Percentiles rank a stretch among this genome's conserved stretches.
Conservation (phyloP, 2,797 vertebrate species). For the Morus bassanus region DNA sequence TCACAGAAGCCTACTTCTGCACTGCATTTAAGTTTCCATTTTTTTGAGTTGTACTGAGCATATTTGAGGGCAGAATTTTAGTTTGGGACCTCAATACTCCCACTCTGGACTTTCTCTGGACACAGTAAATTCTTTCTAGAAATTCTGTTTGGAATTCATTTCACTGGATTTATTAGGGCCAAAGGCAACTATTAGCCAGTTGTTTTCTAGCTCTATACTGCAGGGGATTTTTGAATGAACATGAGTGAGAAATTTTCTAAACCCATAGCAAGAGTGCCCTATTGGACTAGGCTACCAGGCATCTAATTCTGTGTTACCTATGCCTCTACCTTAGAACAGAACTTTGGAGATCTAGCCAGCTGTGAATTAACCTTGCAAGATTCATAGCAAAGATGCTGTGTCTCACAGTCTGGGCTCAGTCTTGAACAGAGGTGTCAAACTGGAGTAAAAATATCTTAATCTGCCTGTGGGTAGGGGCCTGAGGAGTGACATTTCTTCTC, state of each 20-base stretch:
- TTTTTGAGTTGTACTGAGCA: neutral
- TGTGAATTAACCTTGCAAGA: neutral
- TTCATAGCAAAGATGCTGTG: neutral
- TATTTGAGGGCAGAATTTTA: neutral
- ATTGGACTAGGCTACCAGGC: neutral
- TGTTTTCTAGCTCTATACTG: neutral
- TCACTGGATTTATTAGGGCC: neutral
- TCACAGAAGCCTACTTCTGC: neutral
- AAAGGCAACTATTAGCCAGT: neutral
- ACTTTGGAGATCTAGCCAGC: neutral
- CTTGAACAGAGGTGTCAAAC: neutral
- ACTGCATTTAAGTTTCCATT: neutral
- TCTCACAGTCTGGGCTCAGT: neutral
- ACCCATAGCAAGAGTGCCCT: neutral
- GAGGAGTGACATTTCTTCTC: neutral
- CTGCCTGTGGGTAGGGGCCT: neutral
- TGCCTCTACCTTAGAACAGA: neutral
- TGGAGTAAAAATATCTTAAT: neutral
- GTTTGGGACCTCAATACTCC: neutral
- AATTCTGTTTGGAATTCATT: neutral
- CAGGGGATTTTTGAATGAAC: neutral
- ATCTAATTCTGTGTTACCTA: neutral
- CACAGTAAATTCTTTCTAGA: neutral
- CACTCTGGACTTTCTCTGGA: neutral
- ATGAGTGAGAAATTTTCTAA: neutral